A percentile compares a stretch with the other conserved stretches of the same genome.
Conservation (phyloP, 2,113 vertebrate genomes). For the rabbit (Oryctolagus cuniculus) region mOryCun1.1 NC_091432.1:224464001-224464500, state of each 20-base stretch:
- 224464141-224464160: not conserved
- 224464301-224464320: constrained; percentile 56
- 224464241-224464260: constrained; percentile 68
- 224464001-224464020: not conserved
- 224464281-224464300: not conserved
- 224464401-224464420: not conserved
- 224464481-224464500: not conserved
- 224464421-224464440: not conserved
- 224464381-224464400: not conserved
- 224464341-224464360: not conserved
- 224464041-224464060: not conserved
- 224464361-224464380: not conserved
- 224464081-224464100: constrained; percentile 34
- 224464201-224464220: constrained; percentile 54
- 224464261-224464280: constrained; percentile 61
- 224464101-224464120: constrained; percentile 14
- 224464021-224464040: constrained; percentile 49
- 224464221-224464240: constrained; percentile 58
- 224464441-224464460: not conserved
- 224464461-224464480: not conserved
- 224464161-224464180: constrained; percentile 26
- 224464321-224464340: not conserved
- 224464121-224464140: constrained; percentile 26
- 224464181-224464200: constrained; percentile 53
- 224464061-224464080: not conserved